phyloP scores from a whole-genome alignment of 2,113 vertebrate genomes.

The Thamnophis sirtalis region DNA sequence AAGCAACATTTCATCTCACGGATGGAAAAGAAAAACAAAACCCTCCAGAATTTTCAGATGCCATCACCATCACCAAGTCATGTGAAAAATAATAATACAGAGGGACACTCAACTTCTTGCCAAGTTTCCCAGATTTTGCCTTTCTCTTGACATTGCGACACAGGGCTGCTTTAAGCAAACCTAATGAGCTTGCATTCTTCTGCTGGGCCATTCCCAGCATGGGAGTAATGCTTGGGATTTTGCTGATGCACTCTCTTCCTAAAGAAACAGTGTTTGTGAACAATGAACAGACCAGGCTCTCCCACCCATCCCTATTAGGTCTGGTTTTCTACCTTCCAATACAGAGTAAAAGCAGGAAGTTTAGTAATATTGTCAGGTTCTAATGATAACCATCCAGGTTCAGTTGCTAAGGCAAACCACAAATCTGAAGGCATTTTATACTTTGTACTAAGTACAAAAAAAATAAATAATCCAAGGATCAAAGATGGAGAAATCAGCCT shows the following conservation, averaged over 20 bases:
- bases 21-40: neutral
- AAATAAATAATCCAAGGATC: neutral
- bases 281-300: conserved; percentile 24
- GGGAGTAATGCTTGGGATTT: conserved; percentile 24
- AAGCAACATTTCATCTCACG: neutral
- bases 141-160: conserved; percentile 38
- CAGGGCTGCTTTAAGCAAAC: conserved; percentile 47
- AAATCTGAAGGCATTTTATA: no score
- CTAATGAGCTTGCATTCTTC: conserved; percentile 57
- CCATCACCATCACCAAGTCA: conserved; percentile 41
- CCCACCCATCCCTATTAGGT: neutral
- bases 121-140: conserved; percentile 49
- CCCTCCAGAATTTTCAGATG: conserved; percentile 43
- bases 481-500: neutral
- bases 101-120: conserved; percentile 48
- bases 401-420: neutral
- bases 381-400: neutral
- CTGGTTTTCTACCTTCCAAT: neutral
- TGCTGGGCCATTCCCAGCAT: conserved; percentile 37
- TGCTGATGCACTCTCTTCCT: conserved; percentile 29
- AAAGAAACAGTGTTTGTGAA: conserved; percentile 24
- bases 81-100: conserved; percentile 39
- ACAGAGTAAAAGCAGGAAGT: conserved; percentile 4
- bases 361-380: neutral
- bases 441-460: neutral